These are phyloP conservation scores for Burhinus oedicnemus DNA, from an alignment of 2,113 vertebrate species.

Conservation along the genomic window DNA sequence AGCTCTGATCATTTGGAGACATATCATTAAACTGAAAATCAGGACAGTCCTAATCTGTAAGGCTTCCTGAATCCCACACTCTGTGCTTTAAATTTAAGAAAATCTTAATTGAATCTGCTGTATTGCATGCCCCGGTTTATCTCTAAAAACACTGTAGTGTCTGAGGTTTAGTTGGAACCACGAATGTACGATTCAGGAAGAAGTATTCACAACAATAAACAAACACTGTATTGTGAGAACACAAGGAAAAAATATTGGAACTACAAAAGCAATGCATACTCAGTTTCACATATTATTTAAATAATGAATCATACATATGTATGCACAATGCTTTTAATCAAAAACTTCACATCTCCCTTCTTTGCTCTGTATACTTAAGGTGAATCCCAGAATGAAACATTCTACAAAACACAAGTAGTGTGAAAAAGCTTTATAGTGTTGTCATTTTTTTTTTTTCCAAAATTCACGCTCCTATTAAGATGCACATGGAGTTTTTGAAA, in stretches of 20 bases:
- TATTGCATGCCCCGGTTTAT: not conserved
- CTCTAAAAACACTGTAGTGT: not conserved
- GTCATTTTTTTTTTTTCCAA: not conserved
- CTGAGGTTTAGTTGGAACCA: not conserved
- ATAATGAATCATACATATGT: conserved; percentile 20
- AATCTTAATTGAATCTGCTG: not conserved
- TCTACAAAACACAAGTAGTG: not conserved
- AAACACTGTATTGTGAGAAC: not conserved
- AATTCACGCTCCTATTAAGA: not conserved
- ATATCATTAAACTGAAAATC: not conserved
- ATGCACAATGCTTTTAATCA: not conserved
- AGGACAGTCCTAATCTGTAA: not conserved
- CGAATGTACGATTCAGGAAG: not conserved
- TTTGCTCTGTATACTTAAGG: not conserved
- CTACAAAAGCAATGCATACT: not conserved
- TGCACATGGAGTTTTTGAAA: not conserved
- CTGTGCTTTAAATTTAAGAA: not conserved
- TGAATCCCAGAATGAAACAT: not conserved
- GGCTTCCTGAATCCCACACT: not conserved
- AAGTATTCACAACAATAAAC: not conserved
- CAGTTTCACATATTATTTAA: not conserved
- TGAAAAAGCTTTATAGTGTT: not conserved
- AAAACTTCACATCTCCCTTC: not conserved
- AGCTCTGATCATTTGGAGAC: not conserved
- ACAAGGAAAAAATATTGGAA: not conserved